Percentiles rank a stretch among this genome's conserved stretches.
Conservation (phyloP, 2,888 invertebrate species). For the Brenthis ino region DNA sequence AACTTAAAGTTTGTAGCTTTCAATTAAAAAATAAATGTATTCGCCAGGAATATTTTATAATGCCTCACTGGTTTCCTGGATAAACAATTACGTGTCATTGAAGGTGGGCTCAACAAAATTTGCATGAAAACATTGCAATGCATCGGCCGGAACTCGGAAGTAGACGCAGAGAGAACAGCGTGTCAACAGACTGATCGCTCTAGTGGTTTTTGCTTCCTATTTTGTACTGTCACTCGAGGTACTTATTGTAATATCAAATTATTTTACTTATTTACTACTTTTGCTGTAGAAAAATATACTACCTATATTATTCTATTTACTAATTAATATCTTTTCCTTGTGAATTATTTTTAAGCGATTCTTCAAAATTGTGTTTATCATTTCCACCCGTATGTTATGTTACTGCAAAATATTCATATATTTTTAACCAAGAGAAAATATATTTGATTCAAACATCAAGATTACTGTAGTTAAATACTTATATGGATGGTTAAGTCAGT, state of each 20-base stretch:
- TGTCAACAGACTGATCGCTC: constrained; percentile 60
- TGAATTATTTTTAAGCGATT: too few species aligned
- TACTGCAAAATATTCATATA: too few species aligned
- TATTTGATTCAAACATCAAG: too few species aligned
- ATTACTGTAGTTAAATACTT: too few species aligned
- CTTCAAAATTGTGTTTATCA: too few species aligned
- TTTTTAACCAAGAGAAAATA: too few species aligned
- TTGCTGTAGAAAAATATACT: too few species aligned
- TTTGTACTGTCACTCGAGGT: neutral
- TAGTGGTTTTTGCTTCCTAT: constrained; percentile 48
- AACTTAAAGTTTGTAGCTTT: neutral
- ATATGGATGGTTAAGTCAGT: too few species aligned
- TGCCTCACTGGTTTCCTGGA: constrained; percentile 23
- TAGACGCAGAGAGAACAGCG: constrained; percentile 52
- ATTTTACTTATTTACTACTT: neutral
- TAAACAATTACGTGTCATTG: constrained; percentile 36
- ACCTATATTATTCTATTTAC: too few species aligned
- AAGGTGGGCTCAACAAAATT: constrained; percentile 37
- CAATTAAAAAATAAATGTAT: constrained; percentile 10
- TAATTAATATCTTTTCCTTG: too few species aligned
- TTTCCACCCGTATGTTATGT: too few species aligned
- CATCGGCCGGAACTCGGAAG: constrained; percentile 54
- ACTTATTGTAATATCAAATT: neutral
- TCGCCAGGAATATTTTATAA: constrained; percentile 15
- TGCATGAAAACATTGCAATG: constrained; percentile 56